Evolutionary conservation across 2,888 invertebrate species (phyloP).

Genomic region (Salticus scenicus): DNA sequence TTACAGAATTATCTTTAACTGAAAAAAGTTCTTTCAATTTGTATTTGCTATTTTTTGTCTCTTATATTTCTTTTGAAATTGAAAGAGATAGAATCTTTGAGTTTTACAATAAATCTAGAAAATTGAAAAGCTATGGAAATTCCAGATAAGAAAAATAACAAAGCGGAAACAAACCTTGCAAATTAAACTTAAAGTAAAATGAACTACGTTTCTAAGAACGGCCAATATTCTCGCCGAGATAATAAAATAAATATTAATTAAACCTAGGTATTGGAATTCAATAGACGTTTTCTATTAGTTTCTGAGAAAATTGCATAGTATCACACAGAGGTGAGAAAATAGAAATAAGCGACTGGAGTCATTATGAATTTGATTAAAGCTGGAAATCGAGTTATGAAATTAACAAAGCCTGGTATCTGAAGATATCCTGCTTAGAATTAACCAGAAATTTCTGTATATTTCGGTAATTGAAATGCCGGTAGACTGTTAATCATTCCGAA

Average conservation of each 20-base stretch:
- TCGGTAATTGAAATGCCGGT: not conserved
- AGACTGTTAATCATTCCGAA: not conserved
- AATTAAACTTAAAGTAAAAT: not conserved
- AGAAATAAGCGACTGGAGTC: not conserved
- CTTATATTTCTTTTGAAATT: too few species aligned
- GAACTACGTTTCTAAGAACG: not conserved
- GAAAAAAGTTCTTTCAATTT: too few species aligned
- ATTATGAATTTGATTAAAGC: conserved; percentile 17
- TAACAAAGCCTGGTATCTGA: not conserved
- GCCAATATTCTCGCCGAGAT: not conserved
- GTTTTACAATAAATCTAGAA: too few species aligned
- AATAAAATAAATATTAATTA: conserved; percentile 19
- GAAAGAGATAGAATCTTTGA: too few species aligned
- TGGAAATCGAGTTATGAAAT: not conserved
- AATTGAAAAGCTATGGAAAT: not conserved
- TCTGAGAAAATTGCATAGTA: not conserved
- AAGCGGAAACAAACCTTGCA: not conserved
- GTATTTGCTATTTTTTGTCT: too few species aligned
- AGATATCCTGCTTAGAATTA: not conserved
- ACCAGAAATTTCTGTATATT: not conserved
- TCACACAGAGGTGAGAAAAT: not conserved
- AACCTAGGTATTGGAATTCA: not conserved
- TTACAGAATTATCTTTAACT: too few species aligned
- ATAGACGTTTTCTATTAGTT: not conserved
- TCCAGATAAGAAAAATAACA: not conserved